A percentile compares a stretch with the other conserved stretches of the same genome.
Conservation (phyloP, 2,113 vertebrate genomes). For the Xiphias gladius region DNA sequence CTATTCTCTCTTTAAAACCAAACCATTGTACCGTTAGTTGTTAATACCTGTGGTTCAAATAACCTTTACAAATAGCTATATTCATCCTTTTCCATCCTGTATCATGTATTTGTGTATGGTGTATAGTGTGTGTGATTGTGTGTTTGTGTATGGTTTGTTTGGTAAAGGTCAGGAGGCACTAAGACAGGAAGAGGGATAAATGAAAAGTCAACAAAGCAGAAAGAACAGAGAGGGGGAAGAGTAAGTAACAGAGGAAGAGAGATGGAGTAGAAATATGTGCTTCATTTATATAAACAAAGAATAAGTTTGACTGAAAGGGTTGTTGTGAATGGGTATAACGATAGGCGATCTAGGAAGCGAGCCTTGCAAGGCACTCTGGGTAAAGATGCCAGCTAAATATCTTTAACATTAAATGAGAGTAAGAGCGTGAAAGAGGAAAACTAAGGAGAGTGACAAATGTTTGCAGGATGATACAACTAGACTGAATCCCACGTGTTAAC, state of each 20-base stretch:
- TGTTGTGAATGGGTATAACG: neutral
- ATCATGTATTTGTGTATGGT: conserved; percentile 46
- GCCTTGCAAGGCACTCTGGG: neutral
- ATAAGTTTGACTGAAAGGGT: neutral
- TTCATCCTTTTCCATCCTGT: conserved; percentile 58
- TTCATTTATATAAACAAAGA: conserved; percentile 23
- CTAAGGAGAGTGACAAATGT: neutral
- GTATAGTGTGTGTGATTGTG: conserved; percentile 19
- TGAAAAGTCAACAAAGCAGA: conserved; percentile 77
- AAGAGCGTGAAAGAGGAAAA: neutral
- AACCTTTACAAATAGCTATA: conserved; percentile 77
- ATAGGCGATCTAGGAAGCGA: neutral
- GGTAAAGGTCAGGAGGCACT: conserved; percentile 80
- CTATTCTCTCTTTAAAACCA: conserved; percentile 28
- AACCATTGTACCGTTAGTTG: conserved; percentile 19
- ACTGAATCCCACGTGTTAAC: neutral
- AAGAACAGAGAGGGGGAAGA: conserved; percentile 37
- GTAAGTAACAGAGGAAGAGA: conserved; percentile 25
- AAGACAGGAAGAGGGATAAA: conserved; percentile 75
- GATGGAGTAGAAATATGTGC: conserved; percentile 21
- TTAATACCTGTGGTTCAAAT: conserved; percentile 44
- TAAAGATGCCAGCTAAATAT: neutral
- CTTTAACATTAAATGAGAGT: neutral
- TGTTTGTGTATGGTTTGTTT: conserved; percentile 55
- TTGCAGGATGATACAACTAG: neutral